These are phyloP conservation scores for Micropoecilia bifurca DNA, from an alignment of 2,797 vertebrate species.

Conservation along the genomic window DNA sequence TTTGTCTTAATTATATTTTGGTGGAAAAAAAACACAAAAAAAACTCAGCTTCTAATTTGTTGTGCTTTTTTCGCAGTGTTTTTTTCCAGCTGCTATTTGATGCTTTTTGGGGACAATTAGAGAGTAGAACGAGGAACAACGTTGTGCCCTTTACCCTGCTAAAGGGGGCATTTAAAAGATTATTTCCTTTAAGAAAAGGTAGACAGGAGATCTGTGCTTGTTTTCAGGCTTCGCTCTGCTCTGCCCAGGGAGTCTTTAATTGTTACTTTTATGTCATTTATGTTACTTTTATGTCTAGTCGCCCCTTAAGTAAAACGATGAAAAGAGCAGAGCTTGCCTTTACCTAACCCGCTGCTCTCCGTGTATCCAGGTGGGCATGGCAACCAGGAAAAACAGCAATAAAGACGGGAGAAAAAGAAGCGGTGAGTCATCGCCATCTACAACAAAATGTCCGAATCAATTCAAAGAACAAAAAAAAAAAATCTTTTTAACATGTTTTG, in stretches of 20 bases:
- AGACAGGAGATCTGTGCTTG: conserved; percentile 12
- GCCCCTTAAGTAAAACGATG: conserved; percentile 21
- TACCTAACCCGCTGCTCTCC: conserved; percentile 32
- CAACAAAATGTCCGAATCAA: conserved; percentile 45
- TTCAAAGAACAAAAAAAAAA: conserved; percentile 36
- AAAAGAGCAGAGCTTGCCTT: conserved; percentile 22
- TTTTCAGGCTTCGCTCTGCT: conserved; percentile 16
- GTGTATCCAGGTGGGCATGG: conserved; percentile 62
- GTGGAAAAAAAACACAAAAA: background rate
- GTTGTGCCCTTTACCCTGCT: background rate
- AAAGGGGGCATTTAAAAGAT: conserved; percentile 27
- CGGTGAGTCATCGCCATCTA: conserved; percentile 59
- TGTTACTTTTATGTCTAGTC: conserved; percentile 48
- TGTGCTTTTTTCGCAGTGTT: background rate
- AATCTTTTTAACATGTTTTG: conserved; percentile 7
- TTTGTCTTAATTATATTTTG: conserved; percentile 13
- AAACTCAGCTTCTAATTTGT: background rate
- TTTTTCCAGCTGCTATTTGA: background rate
- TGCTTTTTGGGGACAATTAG: conserved; percentile 6
- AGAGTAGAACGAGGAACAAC: conserved; percentile 6
- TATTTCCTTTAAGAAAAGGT: conserved; percentile 16
- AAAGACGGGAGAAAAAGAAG: conserved; percentile 41
- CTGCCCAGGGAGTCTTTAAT: conserved; percentile 32
- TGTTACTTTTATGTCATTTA: conserved; percentile 48
- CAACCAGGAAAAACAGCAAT: conserved; percentile 51